phyloP scores from a whole-genome alignment of 1,140 invertebrate species.

The Chironomus tepperi region DNA sequence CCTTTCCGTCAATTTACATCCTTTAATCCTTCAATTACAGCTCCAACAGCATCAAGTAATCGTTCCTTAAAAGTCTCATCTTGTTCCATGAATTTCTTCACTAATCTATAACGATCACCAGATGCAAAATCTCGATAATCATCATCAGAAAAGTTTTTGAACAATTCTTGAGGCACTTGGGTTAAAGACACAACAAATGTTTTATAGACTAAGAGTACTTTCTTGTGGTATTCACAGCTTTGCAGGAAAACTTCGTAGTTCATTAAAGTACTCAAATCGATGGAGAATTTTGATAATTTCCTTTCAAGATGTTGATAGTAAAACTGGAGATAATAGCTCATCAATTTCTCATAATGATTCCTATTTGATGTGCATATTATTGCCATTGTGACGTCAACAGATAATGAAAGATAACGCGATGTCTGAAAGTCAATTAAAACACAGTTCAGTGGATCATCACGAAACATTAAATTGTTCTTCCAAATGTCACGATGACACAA shows the following conservation, averaged over 20 bases:
- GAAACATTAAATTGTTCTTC: constrained; percentile 49
- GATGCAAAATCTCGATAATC: not conserved
- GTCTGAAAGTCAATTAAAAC: constrained; percentile 47
- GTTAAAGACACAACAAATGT: not conserved
- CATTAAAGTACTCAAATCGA: not conserved
- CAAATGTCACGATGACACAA: constrained; percentile 48
- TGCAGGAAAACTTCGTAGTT: not conserved
- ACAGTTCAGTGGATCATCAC: constrained; percentile 37
- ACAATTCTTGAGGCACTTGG: not conserved
- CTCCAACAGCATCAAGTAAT: not conserved
- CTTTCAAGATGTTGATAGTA: not conserved
- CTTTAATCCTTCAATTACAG: not conserved
- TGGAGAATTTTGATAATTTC: not conserved
- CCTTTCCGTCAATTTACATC: no score
- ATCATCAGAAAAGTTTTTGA: not conserved
- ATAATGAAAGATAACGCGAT: constrained; percentile 42
- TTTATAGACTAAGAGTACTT: not conserved
- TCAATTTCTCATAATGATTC: not conserved
- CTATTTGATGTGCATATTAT: not conserved
- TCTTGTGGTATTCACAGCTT: not conserved
- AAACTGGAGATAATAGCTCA: not conserved
- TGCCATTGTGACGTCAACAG: constrained; percentile 41
- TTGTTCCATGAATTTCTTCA: not conserved
- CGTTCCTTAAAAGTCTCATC: not conserved
- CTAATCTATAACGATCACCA: not conserved